Percentiles rank a stretch among this genome's conserved stretches.
phyloP scores from a whole-genome alignment of 2,113 vertebrate genomes.

The Leptobrachium ailaonicum region DNA sequence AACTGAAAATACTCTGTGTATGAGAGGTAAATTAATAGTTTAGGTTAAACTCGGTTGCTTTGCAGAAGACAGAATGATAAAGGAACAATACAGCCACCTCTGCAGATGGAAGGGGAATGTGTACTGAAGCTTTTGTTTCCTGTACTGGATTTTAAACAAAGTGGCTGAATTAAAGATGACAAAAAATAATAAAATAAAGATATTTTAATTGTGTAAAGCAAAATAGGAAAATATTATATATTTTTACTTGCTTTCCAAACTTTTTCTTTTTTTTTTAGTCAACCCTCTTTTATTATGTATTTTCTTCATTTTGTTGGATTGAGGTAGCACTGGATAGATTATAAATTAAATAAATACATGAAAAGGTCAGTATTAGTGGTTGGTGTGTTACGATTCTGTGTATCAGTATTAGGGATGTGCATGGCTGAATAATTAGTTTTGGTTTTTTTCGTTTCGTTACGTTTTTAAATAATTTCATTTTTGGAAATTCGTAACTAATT shows the following conservation, averaged over 20 bases:
- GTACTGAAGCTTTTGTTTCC: slow-evolving; percentile 26
- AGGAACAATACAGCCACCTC: slow-evolving; percentile 52
- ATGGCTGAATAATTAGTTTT: too few species aligned
- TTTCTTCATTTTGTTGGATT: too few species aligned
- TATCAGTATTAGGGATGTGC: too few species aligned
- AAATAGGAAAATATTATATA: not conserved
- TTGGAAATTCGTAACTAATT: too few species aligned
- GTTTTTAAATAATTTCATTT: too few species aligned
- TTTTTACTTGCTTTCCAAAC: not conserved
- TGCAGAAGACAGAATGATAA: slow-evolving; percentile 59
- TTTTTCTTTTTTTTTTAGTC: not conserved
- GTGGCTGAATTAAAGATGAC: slow-evolving; percentile 8
- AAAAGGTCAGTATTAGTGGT: too few species aligned
- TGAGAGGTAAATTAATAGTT: slow-evolving; percentile 59
- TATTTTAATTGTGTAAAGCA: not conserved
- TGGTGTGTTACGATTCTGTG: too few species aligned
- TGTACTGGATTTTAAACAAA: slow-evolving; percentile 19
- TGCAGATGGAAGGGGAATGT: slow-evolving; percentile 49
- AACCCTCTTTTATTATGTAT: too few species aligned
- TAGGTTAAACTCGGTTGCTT: slow-evolving; percentile 53
- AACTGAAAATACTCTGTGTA: slow-evolving; percentile 56
- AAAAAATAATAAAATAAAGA: not conserved
- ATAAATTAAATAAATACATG: too few species aligned
- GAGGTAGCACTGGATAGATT: too few species aligned
- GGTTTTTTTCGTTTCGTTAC: too few species aligned